These are phyloP conservation scores for Nanorana parkeri DNA, from an alignment of 2,113 vertebrate genomes.

Conservation along the genomic window DNA sequence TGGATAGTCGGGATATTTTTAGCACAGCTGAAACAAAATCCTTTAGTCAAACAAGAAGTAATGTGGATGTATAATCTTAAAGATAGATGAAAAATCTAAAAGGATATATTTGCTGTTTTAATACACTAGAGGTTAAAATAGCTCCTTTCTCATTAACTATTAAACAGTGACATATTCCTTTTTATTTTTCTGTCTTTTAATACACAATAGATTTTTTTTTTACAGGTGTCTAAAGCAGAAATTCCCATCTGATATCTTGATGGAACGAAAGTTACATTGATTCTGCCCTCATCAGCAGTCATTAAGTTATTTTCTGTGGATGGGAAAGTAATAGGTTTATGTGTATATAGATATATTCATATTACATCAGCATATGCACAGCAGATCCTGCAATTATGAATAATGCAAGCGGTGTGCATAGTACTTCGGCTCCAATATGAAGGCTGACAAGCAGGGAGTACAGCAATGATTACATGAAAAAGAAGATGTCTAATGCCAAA, in stretches of 20 bases:
- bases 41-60: conserved; percentile 42
- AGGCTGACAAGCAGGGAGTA: conserved; percentile 4
- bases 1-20: conserved; percentile 53
- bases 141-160: background rate
- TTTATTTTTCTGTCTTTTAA: background rate
- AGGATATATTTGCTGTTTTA: conserved; percentile 19
- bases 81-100: conserved; percentile 2
- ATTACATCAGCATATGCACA: conserved; percentile 31
- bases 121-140: background rate
- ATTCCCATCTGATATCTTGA: background rate
- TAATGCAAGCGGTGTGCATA: conserved; percentile 42
- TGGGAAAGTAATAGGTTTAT: conserved; percentile 29
- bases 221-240: conserved; percentile 16
- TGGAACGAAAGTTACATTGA: conserved; percentile 18
- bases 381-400: conserved; percentile 44
- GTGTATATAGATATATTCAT: conserved; percentile 38
- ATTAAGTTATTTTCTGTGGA: conserved; percentile 29
- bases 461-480: conserved; percentile 19
- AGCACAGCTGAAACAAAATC: conserved; percentile 51
- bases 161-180: background rate
- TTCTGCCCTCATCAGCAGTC: conserved; percentile 25
- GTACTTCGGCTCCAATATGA: conserved; percentile 1
- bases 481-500: background rate
- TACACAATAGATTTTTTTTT: conserved; percentile 8
- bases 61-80: conserved; percentile 46